These are phyloP conservation scores for Dasyprocta punctata DNA, from an alignment of 2,113 vertebrate genomes.

Conservation along the genomic window DNA sequence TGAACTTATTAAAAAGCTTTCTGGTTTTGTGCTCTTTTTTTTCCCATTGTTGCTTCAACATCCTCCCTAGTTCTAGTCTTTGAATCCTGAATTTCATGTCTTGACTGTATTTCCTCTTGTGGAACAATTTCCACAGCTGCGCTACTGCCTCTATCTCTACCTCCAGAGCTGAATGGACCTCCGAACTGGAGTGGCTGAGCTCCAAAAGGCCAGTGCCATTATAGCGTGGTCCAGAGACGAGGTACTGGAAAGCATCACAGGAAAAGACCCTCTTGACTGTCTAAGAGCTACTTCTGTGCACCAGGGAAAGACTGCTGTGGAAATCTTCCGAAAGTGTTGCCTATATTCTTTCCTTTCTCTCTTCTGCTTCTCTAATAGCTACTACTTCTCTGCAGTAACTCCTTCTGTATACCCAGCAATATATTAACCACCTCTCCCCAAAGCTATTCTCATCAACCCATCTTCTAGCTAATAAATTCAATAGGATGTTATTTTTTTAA, in stretches of 20 bases:
- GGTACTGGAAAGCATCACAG: neutral
- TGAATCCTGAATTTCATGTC: neutral
- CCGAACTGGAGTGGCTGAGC: neutral
- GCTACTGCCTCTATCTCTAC: neutral
- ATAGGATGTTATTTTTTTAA: neutral
- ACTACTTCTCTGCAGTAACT: neutral
- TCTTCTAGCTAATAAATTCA: neutral
- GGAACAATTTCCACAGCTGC: neutral
- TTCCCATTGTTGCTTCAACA: neutral
- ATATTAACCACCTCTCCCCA: neutral
- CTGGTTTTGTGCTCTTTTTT: neutral
- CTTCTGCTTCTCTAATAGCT: neutral
- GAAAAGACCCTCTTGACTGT: neutral
- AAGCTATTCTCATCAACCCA: neutral
- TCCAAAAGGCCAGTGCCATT: neutral
- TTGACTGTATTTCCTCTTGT: neutral
- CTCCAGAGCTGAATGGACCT: neutral
- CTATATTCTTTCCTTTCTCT: neutral
- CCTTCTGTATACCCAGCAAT: neutral
- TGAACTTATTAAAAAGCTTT: neutral
- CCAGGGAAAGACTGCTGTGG: neutral
- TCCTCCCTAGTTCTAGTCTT: neutral
- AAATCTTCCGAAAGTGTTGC: neutral
- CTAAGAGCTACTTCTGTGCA: neutral
- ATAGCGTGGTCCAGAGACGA: neutral